Evolutionary conservation across 2,888 invertebrate genomes (phyloP), one percentile per base, ranked within the genome.

Genomic region (Plemyria rubiginata): DNA sequence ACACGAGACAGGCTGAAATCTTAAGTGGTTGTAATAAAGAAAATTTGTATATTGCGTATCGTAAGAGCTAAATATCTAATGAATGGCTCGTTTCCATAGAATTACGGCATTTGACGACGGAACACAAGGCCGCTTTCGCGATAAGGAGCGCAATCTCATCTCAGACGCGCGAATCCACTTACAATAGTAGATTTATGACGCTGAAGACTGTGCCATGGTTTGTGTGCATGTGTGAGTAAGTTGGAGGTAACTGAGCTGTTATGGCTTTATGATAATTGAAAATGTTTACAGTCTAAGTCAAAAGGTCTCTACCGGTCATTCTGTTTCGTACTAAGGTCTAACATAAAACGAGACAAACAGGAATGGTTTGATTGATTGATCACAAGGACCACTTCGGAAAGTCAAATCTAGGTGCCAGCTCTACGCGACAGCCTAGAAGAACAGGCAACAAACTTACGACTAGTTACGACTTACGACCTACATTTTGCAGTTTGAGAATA

Each of bases 61-160:
- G 38, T 16, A 36, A n/a, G 28, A 28, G 13, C 53, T 54, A 36
- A 45, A 29, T 48, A 48, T 40, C 29, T 52, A 59, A 48, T 53
- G 48, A 53, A 53, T 46, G 29, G 43, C 29, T 15, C 41, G 60
- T 54, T 60, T 65, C 68, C 68, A 72, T 76, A 73, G 49, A 41
- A 49, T 41, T 22, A 36, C 9, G 22, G 41, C 41, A 29, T 16
- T 45, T 52, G 36, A 41, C 36, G 53, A 53, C 40, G 56, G 15
- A 29, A 28, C n/a, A 36, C 56, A 57, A 56, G 57, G 57, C 53
- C 49, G 48, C 46, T 22, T 50, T 52, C 13, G 38, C 49, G 62
- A 62, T 62, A 62, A 62, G 57, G 13, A 7, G 15, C 55, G 41
- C 57, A 57, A 56, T 54, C 62, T 43, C 49, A 54, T 54, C 62